Base-by-base conservation (phyloP, 1,140 invertebrate genomes). In the Bombus breviceps region DNA sequence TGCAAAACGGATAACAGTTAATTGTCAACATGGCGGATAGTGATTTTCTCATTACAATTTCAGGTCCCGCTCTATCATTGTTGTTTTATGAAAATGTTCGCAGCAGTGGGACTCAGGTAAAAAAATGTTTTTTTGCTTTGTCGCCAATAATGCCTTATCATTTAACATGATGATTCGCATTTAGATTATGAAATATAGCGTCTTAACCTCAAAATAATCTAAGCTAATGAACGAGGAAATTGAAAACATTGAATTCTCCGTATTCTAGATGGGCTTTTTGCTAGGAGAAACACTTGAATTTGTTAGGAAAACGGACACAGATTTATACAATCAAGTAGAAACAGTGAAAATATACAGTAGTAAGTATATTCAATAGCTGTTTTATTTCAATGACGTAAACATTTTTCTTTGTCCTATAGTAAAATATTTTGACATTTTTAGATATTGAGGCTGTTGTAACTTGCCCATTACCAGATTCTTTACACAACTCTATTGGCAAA, bases 231-330 rank as follows among this genome's bases (percentile, higher is more conserved):
- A 57, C 22, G 5, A 15, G 22, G 3, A 80, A 12, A 22, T 73
- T 13, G 15, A 71, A 85, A 62, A 59, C 18, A 57, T 53, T 73
- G n/a, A 53, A 59, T 53, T 81, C 86, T 90, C 9, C 22, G 15
- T 84, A 83, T 94, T 96, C 71, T 90, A 97, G 97, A 96, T 97
- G 92, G 97, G 97, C 6, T 97, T 97, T 93, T 93, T 97, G 13
- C 93, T 97, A 39, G 97, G 97, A 22, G 96, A 97, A 86, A 95
- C 96, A 4, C 93, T 96, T 39, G 95, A 95, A 43, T 96, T 95
- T 93, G 95, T 96, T 71, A 96, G 96, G n/a, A 97, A 96, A 93
- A 96, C 96, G 71, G 96, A 97, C 89, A 97, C 96, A 15, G 97
- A 97, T 92, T 95, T 95, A 1, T 96, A 97, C 59, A 96, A 95